These are phyloP conservation scores for Sinohyriopsis cumingii DNA, from an alignment of 2,888 invertebrate species.

Conservation along the genomic window DNA sequence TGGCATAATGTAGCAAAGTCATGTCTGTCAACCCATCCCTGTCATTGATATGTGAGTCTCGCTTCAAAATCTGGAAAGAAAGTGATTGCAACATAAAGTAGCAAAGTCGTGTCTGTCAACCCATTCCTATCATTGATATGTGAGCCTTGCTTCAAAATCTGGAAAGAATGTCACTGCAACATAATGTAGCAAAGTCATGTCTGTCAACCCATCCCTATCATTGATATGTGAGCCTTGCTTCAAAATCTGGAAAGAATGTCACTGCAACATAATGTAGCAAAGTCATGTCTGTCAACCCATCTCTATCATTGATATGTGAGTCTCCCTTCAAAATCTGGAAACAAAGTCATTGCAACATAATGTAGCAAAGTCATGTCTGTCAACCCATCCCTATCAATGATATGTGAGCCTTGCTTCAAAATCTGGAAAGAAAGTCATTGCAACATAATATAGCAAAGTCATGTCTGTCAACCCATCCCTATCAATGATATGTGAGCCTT, in stretches of 20 bases:
- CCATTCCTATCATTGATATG: slow-evolving; percentile 74
- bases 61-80: slow-evolving; percentile 69
- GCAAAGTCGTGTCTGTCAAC: slow-evolving; percentile 74
- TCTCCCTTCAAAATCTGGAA: slow-evolving; percentile 72
- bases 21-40: slow-evolving; percentile 75
- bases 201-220: slow-evolving; percentile 74
- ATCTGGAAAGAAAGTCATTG: slow-evolving; percentile 62
- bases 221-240: slow-evolving; percentile 73
- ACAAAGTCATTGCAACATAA: slow-evolving; percentile 58
- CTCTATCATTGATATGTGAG: slow-evolving; percentile 74
- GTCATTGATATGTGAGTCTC: slow-evolving; percentile 74
- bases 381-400: slow-evolving; percentile 74
- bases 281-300: slow-evolving; percentile 75
- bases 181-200: slow-evolving; percentile 75
- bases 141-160: slow-evolving; percentile 73
- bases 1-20: slow-evolving; percentile 75
- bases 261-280: slow-evolving; percentile 72
- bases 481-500: slow-evolving; percentile 74
- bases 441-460: slow-evolving; percentile 74
- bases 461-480: slow-evolving; percentile 75
- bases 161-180: slow-evolving; percentile 37
- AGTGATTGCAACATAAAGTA: slow-evolving; percentile 54
- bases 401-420: slow-evolving; percentile 72
- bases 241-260: slow-evolving; percentile 66
- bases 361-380: slow-evolving; percentile 75